Base-by-base conservation (phyloP, 1,140 invertebrate species). In the Nephila pilipes region DNA sequence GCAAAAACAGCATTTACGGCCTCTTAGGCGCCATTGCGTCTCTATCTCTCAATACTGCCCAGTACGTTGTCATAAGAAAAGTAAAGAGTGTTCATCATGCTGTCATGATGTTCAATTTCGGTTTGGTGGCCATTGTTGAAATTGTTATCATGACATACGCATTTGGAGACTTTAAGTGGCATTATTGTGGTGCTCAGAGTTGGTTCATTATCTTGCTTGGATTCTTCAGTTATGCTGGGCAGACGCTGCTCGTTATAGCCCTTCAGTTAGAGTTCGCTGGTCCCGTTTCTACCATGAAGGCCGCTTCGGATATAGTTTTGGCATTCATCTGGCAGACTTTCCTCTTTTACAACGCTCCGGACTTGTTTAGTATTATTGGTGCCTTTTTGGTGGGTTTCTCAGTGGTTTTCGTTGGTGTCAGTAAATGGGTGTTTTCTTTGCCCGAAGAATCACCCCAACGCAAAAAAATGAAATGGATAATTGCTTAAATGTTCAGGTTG, bases 81-180 rank as follows among this genome's bases (percentile, higher is more conserved):
- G 96, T 98, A 1, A 98, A 98, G 95, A 97, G 97, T 3, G 96
- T 98, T 81, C 98, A 98, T 96, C 98, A 98, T 95, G 98, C 97
- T 93, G 97, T 98, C 14, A 98, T 98, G 22, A 98, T 98, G 97
- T 97, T 97, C 20, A 98, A 98, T 95, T 99, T 98, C 96, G 98
- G 98, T 93, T 97, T 97, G 87, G 97, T 98, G 95, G 97, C 97
- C 6, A 96, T 98, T 20, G 95, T 98, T 32, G 97, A 98, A 95
- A 98, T 97, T 1, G 95, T 98, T 29, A 95, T 97, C 29, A 97
- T 98, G 36, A 97, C 97, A 63, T 97, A 97, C 95, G 95, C 97
- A 1, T 96, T 98, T 89, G 98, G 97, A 25, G 97, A 97, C 10
- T 95, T 98, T 6, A 98, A 97, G 95, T 96, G 98, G 95, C 97